A percentile compares a stretch with the other conserved stretches of the same genome.
These are phyloP conservation scores for Seira sanloemensis DNA, from an alignment of 2,888 invertebrate species.

Conservation along the genomic window DNA sequence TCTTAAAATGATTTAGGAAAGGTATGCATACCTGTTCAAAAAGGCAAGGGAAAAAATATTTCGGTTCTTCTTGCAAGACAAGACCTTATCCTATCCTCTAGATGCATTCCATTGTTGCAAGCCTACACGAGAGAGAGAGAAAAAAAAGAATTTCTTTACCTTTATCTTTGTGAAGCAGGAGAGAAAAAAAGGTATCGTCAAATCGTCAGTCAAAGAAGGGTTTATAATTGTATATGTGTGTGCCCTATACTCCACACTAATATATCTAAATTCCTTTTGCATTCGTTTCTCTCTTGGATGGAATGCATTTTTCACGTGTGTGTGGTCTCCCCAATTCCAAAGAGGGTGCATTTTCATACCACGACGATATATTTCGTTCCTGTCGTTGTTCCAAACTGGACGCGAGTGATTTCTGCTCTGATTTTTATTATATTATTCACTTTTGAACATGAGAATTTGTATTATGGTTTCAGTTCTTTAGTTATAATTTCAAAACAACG, in stretches of 20 bases:
- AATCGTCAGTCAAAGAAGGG: conserved; percentile 18
- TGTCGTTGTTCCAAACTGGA: conserved; percentile 1
- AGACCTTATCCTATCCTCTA: conserved; percentile 10
- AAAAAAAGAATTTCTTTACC: conserved; percentile 16
- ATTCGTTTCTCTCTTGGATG: conserved; percentile 12
- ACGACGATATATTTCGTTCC: conserved; percentile 2
- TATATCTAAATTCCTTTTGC: conserved; percentile 10
- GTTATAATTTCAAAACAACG: not conserved
- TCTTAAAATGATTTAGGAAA: conserved; percentile 20
- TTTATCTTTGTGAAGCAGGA: conserved; percentile 15
- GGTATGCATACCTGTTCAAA: conserved; percentile 20
- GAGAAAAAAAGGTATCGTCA: conserved; percentile 18
- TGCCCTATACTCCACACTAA: conserved; percentile 2
- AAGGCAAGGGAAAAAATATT: conserved; percentile 8
- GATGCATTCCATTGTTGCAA: conserved; percentile 19
- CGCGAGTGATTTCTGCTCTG: conserved; percentile 2
- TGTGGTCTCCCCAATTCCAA: not conserved
- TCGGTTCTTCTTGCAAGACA: conserved; percentile 11
- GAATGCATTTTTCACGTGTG: conserved; percentile 20
- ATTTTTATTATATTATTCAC: too few relatives aligned
- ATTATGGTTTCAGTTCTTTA: not conserved
- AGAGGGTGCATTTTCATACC: conserved; percentile 6
- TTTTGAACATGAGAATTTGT: too few relatives aligned
- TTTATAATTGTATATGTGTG: conserved; percentile 20
- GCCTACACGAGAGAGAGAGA: not conserved